A percentile compares a stretch with the other conserved stretches of the same genome.
These are phyloP conservation scores for Pollenia angustigena DNA, from an alignment of 2,888 invertebrate species.

Conservation along the genomic window DNA sequence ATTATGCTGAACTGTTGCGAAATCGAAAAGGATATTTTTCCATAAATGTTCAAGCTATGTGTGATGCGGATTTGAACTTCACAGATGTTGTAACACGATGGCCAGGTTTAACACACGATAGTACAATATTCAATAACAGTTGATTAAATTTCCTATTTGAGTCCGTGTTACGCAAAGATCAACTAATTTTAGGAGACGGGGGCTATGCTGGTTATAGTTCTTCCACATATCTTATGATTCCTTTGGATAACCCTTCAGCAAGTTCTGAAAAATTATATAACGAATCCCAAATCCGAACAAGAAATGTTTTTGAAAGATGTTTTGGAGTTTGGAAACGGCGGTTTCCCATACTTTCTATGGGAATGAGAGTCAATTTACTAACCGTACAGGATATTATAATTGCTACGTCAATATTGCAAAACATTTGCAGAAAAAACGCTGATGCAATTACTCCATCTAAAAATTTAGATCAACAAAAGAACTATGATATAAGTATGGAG, in stretches of 20 bases:
- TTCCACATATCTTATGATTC: conserved; percentile 11
- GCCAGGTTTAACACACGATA: conserved; percentile 62
- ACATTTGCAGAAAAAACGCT: conserved; percentile 4
- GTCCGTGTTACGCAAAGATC: background rate
- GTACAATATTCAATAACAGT: conserved; percentile 45
- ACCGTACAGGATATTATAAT: too few species aligned
- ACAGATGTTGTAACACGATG: conserved; percentile 53
- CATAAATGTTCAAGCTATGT: conserved; percentile 31
- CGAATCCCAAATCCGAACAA: conserved; percentile 36
- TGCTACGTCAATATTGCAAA: background rate
- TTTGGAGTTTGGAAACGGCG: conserved; percentile 43
- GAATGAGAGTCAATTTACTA: conserved; percentile 29
- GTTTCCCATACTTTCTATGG: conserved; percentile 42
- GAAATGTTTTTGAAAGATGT: conserved; percentile 47
- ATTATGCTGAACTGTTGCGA: conserved; percentile 50
- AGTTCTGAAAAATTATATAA: conserved; percentile 40
- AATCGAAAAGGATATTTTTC: conserved; percentile 27
- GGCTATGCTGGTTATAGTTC: conserved; percentile 36
- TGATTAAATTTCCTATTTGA: conserved; percentile 30
- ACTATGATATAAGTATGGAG: conserved; percentile 2
- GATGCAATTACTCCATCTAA: conserved; percentile 39
- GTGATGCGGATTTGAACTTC: conserved; percentile 41
- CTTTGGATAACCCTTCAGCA: conserved; percentile 10
- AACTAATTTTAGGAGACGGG: background rate
- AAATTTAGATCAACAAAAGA: conserved; percentile 33